Evolutionary conservation across 1,140 invertebrate species (phyloP).

Genomic region (Pinna nobilis): DNA sequence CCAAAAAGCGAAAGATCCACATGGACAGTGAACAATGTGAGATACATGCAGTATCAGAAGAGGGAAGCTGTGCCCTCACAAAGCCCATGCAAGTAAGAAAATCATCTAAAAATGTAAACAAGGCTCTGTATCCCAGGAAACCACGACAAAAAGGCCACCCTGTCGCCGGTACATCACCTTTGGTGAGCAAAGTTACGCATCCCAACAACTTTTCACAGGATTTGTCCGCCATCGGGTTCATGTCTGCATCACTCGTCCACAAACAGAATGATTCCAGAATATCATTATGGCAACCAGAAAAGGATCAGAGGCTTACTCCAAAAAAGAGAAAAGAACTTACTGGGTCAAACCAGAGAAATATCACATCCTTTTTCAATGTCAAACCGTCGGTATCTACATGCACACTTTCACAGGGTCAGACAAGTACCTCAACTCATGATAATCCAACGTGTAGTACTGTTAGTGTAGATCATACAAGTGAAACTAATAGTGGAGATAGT

Average conservation of each 20-base stretch:
- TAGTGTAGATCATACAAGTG: not conserved
- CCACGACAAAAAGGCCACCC: too few relatives aligned
- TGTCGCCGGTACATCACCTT: too few relatives aligned
- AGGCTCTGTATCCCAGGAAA: too few relatives aligned
- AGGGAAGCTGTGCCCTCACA: not conserved
- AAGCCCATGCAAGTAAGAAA: not conserved
- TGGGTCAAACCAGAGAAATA: conserved; percentile 1
- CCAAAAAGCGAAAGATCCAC: conserved; percentile 1
- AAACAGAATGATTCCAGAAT: conserved; percentile 1
- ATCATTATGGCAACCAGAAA: not conserved
- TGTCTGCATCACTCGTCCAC: conserved; percentile 7
- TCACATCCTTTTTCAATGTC: not conserved
- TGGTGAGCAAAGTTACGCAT: too few relatives aligned
- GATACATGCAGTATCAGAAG: not conserved
- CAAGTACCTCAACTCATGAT: not conserved
- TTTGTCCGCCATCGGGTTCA: conserved; percentile 2
- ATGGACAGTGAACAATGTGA: conserved; percentile 7
- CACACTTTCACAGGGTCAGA: not conserved
- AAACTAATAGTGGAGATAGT: not conserved
- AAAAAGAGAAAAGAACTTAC: not conserved
- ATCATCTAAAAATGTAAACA: not conserved
- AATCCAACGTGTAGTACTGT: not conserved
- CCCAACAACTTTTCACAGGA: too few relatives aligned
- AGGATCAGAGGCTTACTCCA: not conserved
- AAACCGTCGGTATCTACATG: not conserved